Conservation (phyloP, 2,797 vertebrate genomes). For the Craterocephalus amniculus region DNA sequence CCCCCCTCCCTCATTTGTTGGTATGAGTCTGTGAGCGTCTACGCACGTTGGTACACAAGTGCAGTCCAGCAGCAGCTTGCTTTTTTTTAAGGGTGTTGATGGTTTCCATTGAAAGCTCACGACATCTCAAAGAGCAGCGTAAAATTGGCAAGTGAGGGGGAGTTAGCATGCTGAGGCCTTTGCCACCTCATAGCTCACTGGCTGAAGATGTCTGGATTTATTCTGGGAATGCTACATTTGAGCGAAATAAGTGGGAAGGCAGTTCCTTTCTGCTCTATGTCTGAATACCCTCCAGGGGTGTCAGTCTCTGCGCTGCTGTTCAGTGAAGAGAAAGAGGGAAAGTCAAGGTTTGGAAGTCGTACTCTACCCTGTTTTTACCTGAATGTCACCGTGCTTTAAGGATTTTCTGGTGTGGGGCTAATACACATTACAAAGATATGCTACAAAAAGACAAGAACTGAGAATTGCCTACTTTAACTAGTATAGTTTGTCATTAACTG, state of each 20-base stretch:
- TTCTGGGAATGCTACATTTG: conserved; percentile 83
- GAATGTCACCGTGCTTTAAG: conserved; percentile 40
- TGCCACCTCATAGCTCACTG: conserved; percentile 82
- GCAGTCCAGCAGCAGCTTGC: conserved; percentile 72
- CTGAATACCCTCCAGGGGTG: conserved; percentile 70
- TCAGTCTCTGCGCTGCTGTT: conserved; percentile 58
- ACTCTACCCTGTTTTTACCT: conserved; percentile 51
- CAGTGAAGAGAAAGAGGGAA: conserved; percentile 39
- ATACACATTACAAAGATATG: conserved; percentile 21
- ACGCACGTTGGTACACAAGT: conserved; percentile 60
- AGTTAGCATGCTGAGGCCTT: conserved; percentile 78
- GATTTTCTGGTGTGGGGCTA: conserved; percentile 23
- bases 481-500: conserved; percentile 8
- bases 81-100: conserved; percentile 81
- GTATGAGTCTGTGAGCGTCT: conserved; percentile 40
- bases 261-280: conserved; percentile 64
- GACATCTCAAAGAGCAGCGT: conserved; percentile 83
- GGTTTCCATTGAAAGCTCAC: conserved; percentile 80
- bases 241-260: conserved; percentile 80
- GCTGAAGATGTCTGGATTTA: conserved; percentile 85
- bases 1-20: conserved; percentile 22
- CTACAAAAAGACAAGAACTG: conserved; percentile 12
- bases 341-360: conserved; percentile 58
- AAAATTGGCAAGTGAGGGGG: conserved; percentile 82
- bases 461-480: conserved; percentile 18